Evolutionary conservation across 2,113 vertebrate genomes (phyloP).

Genomic region (Cyanoramphus novaezelandiae): DNA sequence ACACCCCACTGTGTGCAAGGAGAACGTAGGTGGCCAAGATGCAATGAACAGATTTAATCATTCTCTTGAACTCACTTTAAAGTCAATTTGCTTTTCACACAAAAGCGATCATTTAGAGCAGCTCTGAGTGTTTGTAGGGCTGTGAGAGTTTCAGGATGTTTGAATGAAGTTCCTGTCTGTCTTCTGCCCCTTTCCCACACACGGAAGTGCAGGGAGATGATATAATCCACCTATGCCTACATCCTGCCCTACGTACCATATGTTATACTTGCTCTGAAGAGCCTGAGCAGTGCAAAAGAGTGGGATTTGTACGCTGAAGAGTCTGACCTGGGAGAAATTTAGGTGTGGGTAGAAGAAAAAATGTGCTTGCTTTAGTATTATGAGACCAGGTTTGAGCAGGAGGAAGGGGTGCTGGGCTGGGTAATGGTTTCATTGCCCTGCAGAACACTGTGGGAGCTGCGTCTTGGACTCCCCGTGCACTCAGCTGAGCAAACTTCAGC

Average conservation of each 20-base stretch:
- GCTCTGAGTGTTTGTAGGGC: background rate
- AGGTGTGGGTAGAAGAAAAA: background rate
- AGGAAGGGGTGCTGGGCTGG: background rate
- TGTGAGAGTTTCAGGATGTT: background rate
- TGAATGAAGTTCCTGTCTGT: background rate
- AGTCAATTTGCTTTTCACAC: background rate
- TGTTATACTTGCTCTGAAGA: background rate
- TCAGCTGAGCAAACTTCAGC: background rate
- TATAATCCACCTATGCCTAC: background rate
- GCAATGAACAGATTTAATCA: rapidly evolving
- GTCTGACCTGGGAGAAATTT: background rate
- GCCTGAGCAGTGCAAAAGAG: background rate
- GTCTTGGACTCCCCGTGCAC: background rate
- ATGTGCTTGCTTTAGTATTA: background rate
- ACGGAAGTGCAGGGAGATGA: background rate
- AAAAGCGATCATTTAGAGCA: background rate
- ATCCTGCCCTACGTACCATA: background rate
- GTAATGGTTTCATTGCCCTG: background rate
- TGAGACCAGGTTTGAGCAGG: background rate
- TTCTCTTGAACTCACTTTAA: background rate
- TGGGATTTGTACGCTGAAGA: rapidly evolving
- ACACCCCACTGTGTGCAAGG: background rate
- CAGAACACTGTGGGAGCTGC: background rate
- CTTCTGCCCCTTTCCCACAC: background rate
- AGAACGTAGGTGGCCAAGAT: rapidly evolving